Percentiles rank a stretch among this genome's conserved stretches.
Conservation (phyloP, 2,888 invertebrate genomes). For the Macrostomum cliftonense region DNA sequence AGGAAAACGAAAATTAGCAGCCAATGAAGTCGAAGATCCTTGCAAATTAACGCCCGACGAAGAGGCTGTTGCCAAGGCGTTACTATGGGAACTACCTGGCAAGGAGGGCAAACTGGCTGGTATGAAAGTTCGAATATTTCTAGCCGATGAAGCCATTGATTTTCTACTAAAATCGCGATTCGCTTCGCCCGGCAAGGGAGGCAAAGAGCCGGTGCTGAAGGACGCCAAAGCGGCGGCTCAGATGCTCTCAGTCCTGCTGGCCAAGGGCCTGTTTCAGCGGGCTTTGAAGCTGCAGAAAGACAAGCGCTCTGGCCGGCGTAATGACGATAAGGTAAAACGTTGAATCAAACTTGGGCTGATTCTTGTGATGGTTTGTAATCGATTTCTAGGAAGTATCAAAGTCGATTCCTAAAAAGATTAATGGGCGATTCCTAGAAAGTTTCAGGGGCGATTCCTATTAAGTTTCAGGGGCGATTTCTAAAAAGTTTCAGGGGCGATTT, state of each 20-base stretch:
- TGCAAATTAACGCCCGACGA: conserved; percentile 45
- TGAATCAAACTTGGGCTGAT: neutral
- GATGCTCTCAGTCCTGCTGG: conserved; percentile 48
- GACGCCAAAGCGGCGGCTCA: neutral
- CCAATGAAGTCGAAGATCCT: neutral
- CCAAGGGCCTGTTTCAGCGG: conserved; percentile 82
- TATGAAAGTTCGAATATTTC: conserved; percentile 89
- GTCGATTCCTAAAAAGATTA: too few species aligned
- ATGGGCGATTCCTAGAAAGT: too few species aligned
- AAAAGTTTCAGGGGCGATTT: too few species aligned
- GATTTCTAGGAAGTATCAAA: too few species aligned
- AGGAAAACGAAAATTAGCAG: too few species aligned
- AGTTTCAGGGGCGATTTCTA: too few species aligned
- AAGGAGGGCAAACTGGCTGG: conserved; percentile 88
- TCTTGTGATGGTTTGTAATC: too few species aligned
- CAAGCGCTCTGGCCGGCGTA: conserved; percentile 57
- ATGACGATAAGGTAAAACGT: conserved; percentile 8
- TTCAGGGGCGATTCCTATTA: too few species aligned
- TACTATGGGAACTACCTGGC: conserved; percentile 73
- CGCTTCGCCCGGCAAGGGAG: conserved; percentile 44
- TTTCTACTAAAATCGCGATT: conserved; percentile 66
- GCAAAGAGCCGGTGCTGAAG: neutral
- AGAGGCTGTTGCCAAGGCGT: conserved; percentile 75
- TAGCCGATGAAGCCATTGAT: conserved; percentile 75
- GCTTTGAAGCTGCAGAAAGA: conserved; percentile 40